Percentiles rank a stretch among this genome's conserved stretches.
These are phyloP conservation scores for Apistogramma diplotaenia DNA, from an alignment of 2,113 vertebrate genomes.

Conservation along the genomic window DNA sequence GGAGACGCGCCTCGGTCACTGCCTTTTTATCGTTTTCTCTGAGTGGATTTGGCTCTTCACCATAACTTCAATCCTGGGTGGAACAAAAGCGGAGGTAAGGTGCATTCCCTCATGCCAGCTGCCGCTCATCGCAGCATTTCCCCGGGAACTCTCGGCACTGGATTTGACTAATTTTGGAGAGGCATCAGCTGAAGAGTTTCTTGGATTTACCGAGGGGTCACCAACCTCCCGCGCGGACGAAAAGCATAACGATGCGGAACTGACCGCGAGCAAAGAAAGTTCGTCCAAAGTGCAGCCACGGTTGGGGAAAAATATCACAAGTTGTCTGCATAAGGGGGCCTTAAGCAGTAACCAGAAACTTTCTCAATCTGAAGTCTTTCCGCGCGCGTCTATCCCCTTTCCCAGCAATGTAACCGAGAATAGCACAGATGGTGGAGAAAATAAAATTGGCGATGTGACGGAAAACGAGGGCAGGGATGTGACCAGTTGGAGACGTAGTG, in stretches of 20 bases:
- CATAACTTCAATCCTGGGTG: constrained; percentile 64
- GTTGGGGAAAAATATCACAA: not conserved
- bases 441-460: not conserved
- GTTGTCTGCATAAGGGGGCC: constrained; percentile 14
- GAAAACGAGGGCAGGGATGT: constrained; percentile 10
- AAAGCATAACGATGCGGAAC: constrained; percentile 24
- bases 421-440: not conserved
- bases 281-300: constrained; percentile 37
- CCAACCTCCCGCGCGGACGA: not conserved
- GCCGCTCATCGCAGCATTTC: constrained; percentile 20
- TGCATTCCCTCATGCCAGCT: constrained; percentile 74
- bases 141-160: constrained; percentile 30
- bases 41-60: constrained; percentile 66
- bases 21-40: constrained; percentile 41
- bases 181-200: constrained; percentile 26
- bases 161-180: constrained; percentile 48
- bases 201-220: constrained; percentile 38
- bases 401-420: not conserved
- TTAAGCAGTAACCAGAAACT: constrained; percentile 39
- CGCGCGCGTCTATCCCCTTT: not conserved
- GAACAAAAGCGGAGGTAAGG: constrained; percentile 72
- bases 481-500: constrained; percentile 37
- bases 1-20: constrained; percentile 60
- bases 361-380: constrained; percentile 26
- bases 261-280: constrained; percentile 54